These are phyloP conservation scores for Danio choprae DNA, from an alignment of 2,797 vertebrate genomes.

Conservation along the genomic window DNA sequence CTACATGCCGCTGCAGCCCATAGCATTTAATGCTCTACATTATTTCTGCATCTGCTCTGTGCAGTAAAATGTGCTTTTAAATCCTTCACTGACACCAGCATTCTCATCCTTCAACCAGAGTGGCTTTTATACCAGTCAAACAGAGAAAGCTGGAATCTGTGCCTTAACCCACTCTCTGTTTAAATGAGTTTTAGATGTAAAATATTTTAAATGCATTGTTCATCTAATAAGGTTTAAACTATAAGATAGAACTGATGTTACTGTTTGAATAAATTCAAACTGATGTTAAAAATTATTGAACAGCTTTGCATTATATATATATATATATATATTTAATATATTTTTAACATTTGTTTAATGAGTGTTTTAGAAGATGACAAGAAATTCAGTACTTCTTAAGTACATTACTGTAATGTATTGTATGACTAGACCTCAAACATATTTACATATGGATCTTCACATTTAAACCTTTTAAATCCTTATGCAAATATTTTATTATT, in stretches of 20 bases:
- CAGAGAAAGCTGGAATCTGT: conserved; percentile 28
- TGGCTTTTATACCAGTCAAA: conserved; percentile 34
- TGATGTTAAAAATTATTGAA: neutral
- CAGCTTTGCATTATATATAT: neutral
- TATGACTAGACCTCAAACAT: too few relatives aligned
- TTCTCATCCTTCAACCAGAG: conserved; percentile 45
- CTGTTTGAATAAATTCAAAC: too few relatives aligned
- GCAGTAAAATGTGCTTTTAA: conserved; percentile 51
- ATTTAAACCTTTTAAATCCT: too few relatives aligned
- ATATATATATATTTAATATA: too few relatives aligned
- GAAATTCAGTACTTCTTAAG: too few relatives aligned
- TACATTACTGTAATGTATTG: too few relatives aligned
- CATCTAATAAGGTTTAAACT: conserved; percentile 6
- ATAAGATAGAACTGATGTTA: neutral
- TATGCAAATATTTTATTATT: too few relatives aligned
- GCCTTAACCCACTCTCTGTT: conserved; percentile 12
- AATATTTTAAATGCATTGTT: neutral
- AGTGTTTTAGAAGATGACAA: neutral
- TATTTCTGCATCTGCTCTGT: conserved; percentile 54
- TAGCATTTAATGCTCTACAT: conserved; percentile 45
- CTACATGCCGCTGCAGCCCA: neutral
- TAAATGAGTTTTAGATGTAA: conserved; percentile 17
- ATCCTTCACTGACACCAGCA: conserved; percentile 46
- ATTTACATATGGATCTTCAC: too few relatives aligned
- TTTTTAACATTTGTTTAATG: neutral